Evolutionary conservation across 2,888 invertebrate genomes (phyloP), one percentile per base, ranked within the genome.

Genomic region (Diarsia rubi): DNA sequence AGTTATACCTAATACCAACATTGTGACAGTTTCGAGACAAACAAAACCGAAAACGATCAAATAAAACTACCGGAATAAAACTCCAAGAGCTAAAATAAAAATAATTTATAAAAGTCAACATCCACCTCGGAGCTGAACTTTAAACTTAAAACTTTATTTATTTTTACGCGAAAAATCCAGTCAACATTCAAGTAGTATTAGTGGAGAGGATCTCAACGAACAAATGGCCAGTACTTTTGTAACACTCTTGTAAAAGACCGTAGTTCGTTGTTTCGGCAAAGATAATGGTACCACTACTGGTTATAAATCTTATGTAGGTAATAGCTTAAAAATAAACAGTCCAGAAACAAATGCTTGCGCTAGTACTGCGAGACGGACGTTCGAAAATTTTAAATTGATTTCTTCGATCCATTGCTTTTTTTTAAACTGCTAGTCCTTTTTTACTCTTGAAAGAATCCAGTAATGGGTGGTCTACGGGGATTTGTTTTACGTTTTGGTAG

Each of bases 251-350:
- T 79, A 78, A 75, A 75, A 90, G 88, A 88, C 92, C 90, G 84
- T 90, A 92, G 88, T 90, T 90, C 82, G 91, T 90, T 89, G 90
- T 90, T 90, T 90, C 86, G 88, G 86, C 81, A 83, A 90, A 93
- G 93, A 93, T 93, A 93, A 93, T 93, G 91, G 92, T 81, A 85
- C 89, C 84, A 84, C 89, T 85, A 84, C 89, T 85, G 89, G 91
- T 89, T 88, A 91, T 93, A 93, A 93, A 93, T 93, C 92, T 90
- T 86, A 81, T 77, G 88, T 91, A 93, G 93, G 88, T 91, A 93
- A 93, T 93, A 91, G 93, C 89, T 89, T 90, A 92, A 93, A 93
- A 93, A 93, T 93, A 93, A 93, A 93, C 92, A 92, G 87, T 87
- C 80, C 76, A 82, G 88, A 81, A 88, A 83, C 86, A 78, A 87